Conservation (phyloP, 2,797 vertebrate species). For the Enteromius radiatus region DNA sequence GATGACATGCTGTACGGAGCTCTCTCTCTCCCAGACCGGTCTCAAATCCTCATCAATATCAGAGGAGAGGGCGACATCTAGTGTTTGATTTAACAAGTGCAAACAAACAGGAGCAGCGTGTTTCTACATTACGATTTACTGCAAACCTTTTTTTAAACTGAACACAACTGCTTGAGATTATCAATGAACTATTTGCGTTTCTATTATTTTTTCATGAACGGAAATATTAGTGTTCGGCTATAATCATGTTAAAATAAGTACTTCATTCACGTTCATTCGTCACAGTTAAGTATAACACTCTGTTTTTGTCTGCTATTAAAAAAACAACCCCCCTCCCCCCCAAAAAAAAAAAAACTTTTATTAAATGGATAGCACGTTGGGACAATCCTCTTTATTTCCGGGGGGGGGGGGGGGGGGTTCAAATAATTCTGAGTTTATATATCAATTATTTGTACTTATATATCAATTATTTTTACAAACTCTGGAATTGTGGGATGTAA, state of each 20-base stretch:
- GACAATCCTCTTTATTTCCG: too few relatives aligned
- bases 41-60: background rate
- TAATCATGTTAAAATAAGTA: background rate
- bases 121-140: background rate
- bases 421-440: too few relatives aligned
- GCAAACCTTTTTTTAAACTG: background rate
- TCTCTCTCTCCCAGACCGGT: background rate
- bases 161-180: background rate
- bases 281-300: background rate
- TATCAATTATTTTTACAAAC: too few relatives aligned
- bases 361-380: too few relatives aligned
- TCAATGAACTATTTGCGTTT: background rate
- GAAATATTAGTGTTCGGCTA: background rate
- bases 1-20: background rate
- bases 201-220: background rate
- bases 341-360: too few relatives aligned
- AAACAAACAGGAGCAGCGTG: background rate
- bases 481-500: too few relatives aligned
- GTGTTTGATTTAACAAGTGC: constrained; percentile 2
- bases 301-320: background rate
- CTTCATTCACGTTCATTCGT: background rate
- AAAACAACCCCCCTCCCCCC: too few relatives aligned
- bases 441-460: too few relatives aligned
- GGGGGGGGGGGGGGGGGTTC: too few relatives aligned
- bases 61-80: constrained; percentile 47